Conservation (phyloP, 2,888 invertebrate species). For the Meandrusa payeni region DNA sequence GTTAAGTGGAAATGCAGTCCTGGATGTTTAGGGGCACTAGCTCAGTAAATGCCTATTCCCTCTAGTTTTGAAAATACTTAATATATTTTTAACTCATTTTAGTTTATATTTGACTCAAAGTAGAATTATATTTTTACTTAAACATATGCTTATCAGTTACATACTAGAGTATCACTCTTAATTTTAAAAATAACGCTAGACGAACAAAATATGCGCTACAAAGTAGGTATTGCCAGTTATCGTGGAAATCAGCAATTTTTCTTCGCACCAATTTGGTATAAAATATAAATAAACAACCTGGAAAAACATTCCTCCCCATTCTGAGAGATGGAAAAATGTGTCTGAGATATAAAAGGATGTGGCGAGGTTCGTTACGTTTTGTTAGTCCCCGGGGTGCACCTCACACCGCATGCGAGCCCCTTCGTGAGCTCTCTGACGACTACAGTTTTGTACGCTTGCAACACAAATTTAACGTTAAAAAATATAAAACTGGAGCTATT, state of each 20-base stretch:
- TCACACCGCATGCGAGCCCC: slow-evolving; percentile 42
- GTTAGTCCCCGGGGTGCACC: slow-evolving; percentile 66
- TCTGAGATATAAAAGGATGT: slow-evolving; percentile 68
- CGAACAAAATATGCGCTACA: too few relatives aligned
- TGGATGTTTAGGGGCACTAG: too few relatives aligned
- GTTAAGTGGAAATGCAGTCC: too few relatives aligned
- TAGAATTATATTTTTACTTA: too few relatives aligned
- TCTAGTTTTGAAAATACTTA: too few relatives aligned
- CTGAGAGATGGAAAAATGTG: slow-evolving; percentile 66
- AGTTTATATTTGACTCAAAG: too few relatives aligned
- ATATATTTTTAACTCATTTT: too few relatives aligned
- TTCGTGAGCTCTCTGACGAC: slow-evolving; percentile 45
- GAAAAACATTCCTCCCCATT: slow-evolving; percentile 53
- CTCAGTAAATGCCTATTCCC: too few relatives aligned
- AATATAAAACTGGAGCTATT: not conserved
- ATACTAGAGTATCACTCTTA: too few relatives aligned
- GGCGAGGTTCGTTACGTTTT: slow-evolving; percentile 76
- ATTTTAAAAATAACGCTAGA: too few relatives aligned
- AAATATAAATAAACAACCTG: slow-evolving; percentile 71
- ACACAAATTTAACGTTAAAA: slow-evolving; percentile 65
- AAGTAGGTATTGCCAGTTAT: too few relatives aligned
- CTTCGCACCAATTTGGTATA: slow-evolving; percentile 38
- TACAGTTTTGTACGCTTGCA: slow-evolving; percentile 67
- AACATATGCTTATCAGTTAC: too few relatives aligned
- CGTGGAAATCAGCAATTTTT: not conserved